Percentiles rank a stretch among this genome's conserved stretches.
These are phyloP conservation scores for Corythornis vintsioides DNA, from an alignment of 2,113 vertebrate genomes.

Conservation along the genomic window DNA sequence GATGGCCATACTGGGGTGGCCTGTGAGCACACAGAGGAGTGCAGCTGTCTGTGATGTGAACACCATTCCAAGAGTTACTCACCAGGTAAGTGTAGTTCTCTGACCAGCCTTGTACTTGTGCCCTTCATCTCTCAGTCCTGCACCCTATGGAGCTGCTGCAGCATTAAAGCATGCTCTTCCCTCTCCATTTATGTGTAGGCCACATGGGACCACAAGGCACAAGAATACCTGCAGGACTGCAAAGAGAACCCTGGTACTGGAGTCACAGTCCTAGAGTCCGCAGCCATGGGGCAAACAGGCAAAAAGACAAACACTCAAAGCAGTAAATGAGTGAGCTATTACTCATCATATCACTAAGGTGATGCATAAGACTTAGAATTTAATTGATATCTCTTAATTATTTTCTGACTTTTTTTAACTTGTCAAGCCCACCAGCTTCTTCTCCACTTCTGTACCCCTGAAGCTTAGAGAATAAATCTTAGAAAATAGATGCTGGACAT, in stretches of 20 bases:
- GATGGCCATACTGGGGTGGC: not conserved
- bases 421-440: not conserved
- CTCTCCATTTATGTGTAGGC: fast-evolving
- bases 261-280: not conserved
- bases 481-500: not conserved
- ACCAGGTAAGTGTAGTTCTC: not conserved
- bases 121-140: not conserved
- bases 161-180: not conserved
- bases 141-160: not conserved
- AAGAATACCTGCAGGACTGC: fast-evolving
- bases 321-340: not conserved
- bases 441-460: not conserved
- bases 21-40: not conserved
- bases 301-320: not conserved
- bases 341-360: not conserved
- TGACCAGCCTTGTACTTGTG: fast-evolving
- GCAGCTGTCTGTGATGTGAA: not conserved
- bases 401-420: not conserved
- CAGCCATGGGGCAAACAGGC: not conserved
- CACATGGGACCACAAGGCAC: fast-evolving
- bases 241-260: not conserved
- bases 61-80: not conserved
- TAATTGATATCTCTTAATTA: not conserved
- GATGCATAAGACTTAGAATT: not conserved
- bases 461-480: not conserved